Base-by-base conservation (phyloP, 1,140 invertebrate genomes). In the Papilio helenus region DNA sequence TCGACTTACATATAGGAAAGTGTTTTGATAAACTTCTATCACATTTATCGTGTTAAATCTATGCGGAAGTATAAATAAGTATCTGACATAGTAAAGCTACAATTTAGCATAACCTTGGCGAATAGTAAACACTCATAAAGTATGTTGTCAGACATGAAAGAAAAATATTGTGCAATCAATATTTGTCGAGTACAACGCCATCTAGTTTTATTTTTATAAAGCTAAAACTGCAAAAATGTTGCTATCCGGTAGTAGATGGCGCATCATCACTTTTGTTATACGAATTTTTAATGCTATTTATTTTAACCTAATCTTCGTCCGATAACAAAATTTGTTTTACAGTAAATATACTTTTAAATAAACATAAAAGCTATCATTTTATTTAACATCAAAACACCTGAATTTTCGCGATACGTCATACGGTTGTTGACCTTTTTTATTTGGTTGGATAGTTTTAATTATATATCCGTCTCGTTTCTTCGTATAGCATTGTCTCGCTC, bases 401-500 rank as follows among this genome's bases (percentile, higher is more conserved):
- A 51, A 23, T 74, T 29, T 49, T 49, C 26, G 29, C 20, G 26
- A 42, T 26, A 77, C 55, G 76, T 65, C 76, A 77, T 55, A 42
- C 76, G 76, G 76, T 77, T 80, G 55, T 79, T 82, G 80, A 82
- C 51, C 80, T 80, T 79, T 82, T 71, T 61, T 61, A 84, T 80
- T 82, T 82, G 71, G 79, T 81, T 73, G 83, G 79, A 73, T 86
- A 76, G 79, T 84, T 72, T 78, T 76, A 71, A 58, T 80, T 49
- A 29, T 61, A 49, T 7, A 61, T 34, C 26, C 55, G 10, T 89
- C 81, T 85, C 79, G 51, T 61, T 91, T 74, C n/a, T 34, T 72
- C 68, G 49, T 80, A 87, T 89, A 86, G 72, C 79, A 76, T 79
- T 82, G 76, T 92, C 88, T 79, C 81, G 58, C 39, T 90, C 79